Conservation (phyloP, 1,140 invertebrate genomes). For the Sycophila sp. region DNA sequence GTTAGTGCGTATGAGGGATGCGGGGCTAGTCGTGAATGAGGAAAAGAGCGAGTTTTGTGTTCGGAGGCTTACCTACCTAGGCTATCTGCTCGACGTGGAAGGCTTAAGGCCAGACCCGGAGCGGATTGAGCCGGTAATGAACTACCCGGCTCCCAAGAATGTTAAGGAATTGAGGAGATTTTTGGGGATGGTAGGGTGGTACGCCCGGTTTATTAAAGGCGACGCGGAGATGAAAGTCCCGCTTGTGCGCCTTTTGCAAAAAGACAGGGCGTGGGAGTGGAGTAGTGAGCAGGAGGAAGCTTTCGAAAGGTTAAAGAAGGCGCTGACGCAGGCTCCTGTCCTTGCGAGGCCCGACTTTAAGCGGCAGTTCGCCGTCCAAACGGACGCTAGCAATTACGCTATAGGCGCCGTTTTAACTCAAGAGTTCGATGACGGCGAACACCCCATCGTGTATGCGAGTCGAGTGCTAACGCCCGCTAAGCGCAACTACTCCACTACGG, state of each 20-base stretch:
- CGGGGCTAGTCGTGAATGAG: no score
- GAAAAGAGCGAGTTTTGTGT: no score
- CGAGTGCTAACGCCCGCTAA: neutral
- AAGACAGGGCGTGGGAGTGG: neutral
- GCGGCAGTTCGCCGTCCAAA: slow-evolving; percentile 17
- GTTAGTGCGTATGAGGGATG: no score
- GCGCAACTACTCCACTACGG: slow-evolving; percentile 46
- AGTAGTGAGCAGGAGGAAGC: neutral
- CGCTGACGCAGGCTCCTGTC: slow-evolving; percentile 28
- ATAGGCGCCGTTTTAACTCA: slow-evolving; percentile 51
- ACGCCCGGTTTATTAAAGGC: slow-evolving; percentile 53
- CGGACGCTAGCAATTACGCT: slow-evolving; percentile 1
- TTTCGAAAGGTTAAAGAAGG: slow-evolving; percentile 37
- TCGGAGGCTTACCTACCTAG: no score
- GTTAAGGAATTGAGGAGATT: slow-evolving; percentile 26
- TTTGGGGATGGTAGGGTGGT: slow-evolving; percentile 51
- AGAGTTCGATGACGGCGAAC: neutral
- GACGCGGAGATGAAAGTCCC: slow-evolving; percentile 51
- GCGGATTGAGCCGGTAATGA: no score
- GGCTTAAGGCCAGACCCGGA: no score
- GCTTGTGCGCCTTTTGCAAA: neutral
- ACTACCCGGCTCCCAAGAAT: neutral
- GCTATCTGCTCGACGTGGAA: no score
- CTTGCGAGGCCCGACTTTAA: slow-evolving; percentile 37
- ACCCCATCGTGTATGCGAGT: slow-evolving; percentile 20